Conservation (phyloP, 2,797 vertebrate genomes). For the Rhabdomys pumilio region DNA sequence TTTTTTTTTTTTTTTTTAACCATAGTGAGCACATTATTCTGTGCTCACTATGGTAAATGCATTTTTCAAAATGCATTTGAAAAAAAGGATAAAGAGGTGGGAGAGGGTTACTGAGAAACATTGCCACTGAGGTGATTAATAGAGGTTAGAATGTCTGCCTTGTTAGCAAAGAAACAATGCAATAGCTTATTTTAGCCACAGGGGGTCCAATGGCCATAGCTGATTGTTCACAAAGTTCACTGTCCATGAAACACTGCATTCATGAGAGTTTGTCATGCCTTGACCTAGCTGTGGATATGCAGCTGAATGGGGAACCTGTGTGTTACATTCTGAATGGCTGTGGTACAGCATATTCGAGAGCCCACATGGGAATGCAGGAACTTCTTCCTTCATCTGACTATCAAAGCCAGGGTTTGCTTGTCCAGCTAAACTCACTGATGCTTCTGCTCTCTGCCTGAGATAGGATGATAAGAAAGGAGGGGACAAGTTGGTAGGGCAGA, state of each 20-base stretch:
- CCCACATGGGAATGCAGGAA: background rate
- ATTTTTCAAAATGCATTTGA: background rate
- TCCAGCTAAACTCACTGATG: conserved; percentile 23
- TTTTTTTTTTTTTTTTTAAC: background rate
- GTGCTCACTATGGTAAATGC: too few species aligned
- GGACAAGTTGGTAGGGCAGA: conserved; percentile 60
- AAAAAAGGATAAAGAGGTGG: conserved; percentile 23
- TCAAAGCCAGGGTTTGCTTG: background rate
- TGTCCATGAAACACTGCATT: background rate
- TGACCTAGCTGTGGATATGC: conserved; percentile 11
- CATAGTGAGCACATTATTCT: background rate
- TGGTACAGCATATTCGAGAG: background rate
- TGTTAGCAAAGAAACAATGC: conserved; percentile 50
- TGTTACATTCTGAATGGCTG: background rate
- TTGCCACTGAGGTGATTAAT: conserved; percentile 28
- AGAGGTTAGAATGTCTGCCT: conserved; percentile 37
- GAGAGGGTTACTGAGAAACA: conserved; percentile 1
- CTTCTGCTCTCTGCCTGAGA: conserved; percentile 61
- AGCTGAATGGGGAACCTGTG: background rate
- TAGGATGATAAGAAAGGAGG: conserved; percentile 66
- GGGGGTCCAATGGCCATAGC: background rate
- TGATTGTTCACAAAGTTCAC: conserved; percentile 50
- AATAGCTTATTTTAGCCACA: conserved; percentile 8
- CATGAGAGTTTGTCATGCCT: background rate
- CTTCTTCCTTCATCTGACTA: conserved; percentile 55